Evolutionary conservation across 2,888 invertebrate genomes (phyloP).

Genomic region (Ornithoptera alexandrae): DNA sequence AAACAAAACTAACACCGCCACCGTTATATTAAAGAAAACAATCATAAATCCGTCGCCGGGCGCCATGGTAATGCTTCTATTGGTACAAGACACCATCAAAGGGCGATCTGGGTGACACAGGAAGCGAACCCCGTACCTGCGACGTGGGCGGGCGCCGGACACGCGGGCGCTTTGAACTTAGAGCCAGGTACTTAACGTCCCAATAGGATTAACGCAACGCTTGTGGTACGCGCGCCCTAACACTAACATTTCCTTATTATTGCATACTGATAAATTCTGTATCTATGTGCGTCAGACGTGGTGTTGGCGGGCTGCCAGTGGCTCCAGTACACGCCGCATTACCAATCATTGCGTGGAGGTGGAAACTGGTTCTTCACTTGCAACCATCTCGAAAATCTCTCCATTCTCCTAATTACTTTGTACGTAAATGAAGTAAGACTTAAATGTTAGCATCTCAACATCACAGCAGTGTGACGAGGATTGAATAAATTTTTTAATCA

Average conservation of each 20-base stretch:
- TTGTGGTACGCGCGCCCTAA: slow-evolving; percentile 6
- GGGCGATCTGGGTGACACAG: slow-evolving; percentile 9
- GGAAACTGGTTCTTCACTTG: neutral
- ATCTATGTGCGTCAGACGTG: neutral
- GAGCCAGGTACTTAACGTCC: slow-evolving; percentile 2
- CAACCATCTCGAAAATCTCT: neutral
- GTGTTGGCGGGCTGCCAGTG: slow-evolving; percentile 8
- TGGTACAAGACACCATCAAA: slow-evolving; percentile 21
- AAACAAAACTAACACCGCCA: slow-evolving; percentile 1
- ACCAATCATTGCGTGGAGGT: neutral
- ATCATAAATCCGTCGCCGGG: slow-evolving; percentile 23
- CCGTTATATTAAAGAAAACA: slow-evolving; percentile 17
- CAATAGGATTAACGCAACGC: slow-evolving; percentile 5
- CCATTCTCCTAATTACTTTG: neutral
- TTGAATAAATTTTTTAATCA: no score
- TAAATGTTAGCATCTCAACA: no score
- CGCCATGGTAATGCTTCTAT: slow-evolving; percentile 4
- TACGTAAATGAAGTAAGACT: no score
- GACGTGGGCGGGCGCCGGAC: slow-evolving; percentile 22
- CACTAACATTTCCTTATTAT: slow-evolving; percentile 26
- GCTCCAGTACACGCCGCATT: slow-evolving; percentile 2
- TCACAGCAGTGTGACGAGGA: no score
- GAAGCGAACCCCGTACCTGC: slow-evolving; percentile 20
- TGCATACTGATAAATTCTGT: slow-evolving; percentile 4
- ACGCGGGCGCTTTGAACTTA: slow-evolving; percentile 17